Percentiles rank a stretch among this genome's conserved stretches.
Conservation (phyloP, 2,888 invertebrate species). For the Tyria jacobaeae region DNA sequence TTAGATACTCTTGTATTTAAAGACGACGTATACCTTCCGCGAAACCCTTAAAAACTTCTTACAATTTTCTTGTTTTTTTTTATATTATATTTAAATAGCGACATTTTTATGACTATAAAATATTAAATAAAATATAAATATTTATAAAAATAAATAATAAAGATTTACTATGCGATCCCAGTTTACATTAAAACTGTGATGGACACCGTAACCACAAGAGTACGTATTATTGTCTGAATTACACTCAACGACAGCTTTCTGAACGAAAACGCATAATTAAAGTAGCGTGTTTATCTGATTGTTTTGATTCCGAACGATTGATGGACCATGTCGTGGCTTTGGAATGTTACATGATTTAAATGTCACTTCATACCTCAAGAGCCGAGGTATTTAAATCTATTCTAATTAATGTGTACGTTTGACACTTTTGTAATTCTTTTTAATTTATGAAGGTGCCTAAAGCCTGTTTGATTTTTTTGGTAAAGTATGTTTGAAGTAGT, state of each 20-base stretch:
- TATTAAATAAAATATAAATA: no score
- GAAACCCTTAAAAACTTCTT: not conserved
- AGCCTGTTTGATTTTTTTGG: constrained; percentile 36
- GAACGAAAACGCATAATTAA: constrained; percentile 81
- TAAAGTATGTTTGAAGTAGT: constrained; percentile 27
- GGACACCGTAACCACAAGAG: constrained; percentile 47
- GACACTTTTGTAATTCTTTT: constrained; percentile 41
- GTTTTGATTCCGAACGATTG: constrained; percentile 82
- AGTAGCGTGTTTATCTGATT: constrained; percentile 80
- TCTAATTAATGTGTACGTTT: constrained; percentile 40
- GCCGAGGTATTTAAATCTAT: constrained; percentile 40
- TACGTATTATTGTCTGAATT: constrained; percentile 74
- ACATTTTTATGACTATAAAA: not conserved
- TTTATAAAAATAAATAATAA: no score
- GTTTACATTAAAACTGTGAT: constrained; percentile 5
- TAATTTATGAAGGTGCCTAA: constrained; percentile 35
- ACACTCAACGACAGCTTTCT: constrained; percentile 76
- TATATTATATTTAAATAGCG: not conserved
- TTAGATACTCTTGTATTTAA: not conserved
- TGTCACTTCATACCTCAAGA: constrained; percentile 41
- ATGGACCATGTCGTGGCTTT: constrained; percentile 51
- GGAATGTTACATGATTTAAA: constrained; percentile 52
- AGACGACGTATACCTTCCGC: not conserved
- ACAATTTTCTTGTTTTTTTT: not conserved
- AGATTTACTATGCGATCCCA: no score